phyloP scores from a whole-genome alignment of 2,113 vertebrate genomes.

The rat (Rattus norvegicus) region DNA sequence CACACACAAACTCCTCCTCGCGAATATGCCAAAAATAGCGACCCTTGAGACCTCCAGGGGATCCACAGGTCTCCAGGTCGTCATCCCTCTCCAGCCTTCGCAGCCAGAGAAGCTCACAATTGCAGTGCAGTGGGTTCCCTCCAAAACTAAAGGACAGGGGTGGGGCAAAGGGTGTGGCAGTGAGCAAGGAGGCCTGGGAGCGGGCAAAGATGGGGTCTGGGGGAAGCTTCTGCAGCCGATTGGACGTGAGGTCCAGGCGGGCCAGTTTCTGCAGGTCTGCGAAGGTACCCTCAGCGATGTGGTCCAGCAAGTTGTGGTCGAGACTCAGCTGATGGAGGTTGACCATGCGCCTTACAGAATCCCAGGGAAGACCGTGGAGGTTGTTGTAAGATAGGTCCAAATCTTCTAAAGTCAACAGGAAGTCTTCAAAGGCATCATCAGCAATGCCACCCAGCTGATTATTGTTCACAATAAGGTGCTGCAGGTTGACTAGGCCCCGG shows the following conservation, averaged over 20 bases:
- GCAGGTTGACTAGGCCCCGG: slow-evolving; percentile 95
- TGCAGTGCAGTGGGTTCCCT: slow-evolving; percentile 97
- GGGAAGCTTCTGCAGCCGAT: slow-evolving; percentile 96
- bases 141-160: slow-evolving; percentile 95
- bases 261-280: slow-evolving; percentile 94
- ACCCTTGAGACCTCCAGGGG: slow-evolving; percentile 93
- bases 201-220: slow-evolving; percentile 96
- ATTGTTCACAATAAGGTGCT: slow-evolving; percentile 98
- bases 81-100: slow-evolving; percentile 94
- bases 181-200: slow-evolving; percentile 89
- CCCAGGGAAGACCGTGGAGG: slow-evolving; percentile 95
- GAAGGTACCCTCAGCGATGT: slow-evolving; percentile 96
- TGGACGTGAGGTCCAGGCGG: slow-evolving; percentile 97
- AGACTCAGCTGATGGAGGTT: slow-evolving; percentile 98
- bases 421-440: slow-evolving; percentile 93
- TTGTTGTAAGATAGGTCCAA: slow-evolving; percentile 99
- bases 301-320: slow-evolving; percentile 96
- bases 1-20: slow-evolving; percentile 97
- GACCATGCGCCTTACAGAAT: slow-evolving; percentile 95
- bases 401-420: slow-evolving; percentile 94
- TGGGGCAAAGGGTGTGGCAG: slow-evolving; percentile 92
- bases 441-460: slow-evolving; percentile 94
- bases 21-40: slow-evolving; percentile 97
- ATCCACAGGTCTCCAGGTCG: slow-evolving; percentile 98
- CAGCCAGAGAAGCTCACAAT: slow-evolving; percentile 97